phyloP scores from a whole-genome alignment of 2,888 invertebrate genomes.

The Cryptocephalus moraei region DNA sequence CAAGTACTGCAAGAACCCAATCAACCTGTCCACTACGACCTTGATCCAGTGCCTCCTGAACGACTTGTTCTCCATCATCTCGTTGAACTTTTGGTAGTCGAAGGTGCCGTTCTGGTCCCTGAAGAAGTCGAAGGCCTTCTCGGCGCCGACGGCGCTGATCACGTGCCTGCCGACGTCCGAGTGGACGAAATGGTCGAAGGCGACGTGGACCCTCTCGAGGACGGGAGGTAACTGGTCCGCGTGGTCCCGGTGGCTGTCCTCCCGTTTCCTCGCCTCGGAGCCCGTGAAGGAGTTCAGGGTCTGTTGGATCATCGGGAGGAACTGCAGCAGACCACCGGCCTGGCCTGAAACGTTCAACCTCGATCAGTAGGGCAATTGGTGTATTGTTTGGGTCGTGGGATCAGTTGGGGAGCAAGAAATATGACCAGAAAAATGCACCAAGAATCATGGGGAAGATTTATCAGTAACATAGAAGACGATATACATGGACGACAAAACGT shows the following conservation, averaged over 20 bases:
- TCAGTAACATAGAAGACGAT: too few relatives aligned
- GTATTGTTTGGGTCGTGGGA: not conserved
- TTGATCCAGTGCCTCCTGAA: slow-evolving; percentile 74
- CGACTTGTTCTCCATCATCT: slow-evolving; percentile 69
- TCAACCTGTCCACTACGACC: slow-evolving; percentile 61
- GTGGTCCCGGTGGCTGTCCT: slow-evolving; percentile 57
- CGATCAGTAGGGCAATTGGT: too few relatives aligned
- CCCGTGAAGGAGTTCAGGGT: slow-evolving; percentile 49
- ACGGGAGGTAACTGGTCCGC: slow-evolving; percentile 63
- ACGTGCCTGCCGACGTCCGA: slow-evolving; percentile 67
- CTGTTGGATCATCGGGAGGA: slow-evolving; percentile 59
- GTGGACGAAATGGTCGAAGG: slow-evolving; percentile 70
- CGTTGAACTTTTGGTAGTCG: slow-evolving; percentile 62
- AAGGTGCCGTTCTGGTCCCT: slow-evolving; percentile 58
- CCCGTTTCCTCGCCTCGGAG: slow-evolving; percentile 49
- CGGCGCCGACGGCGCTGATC: slow-evolving; percentile 63
- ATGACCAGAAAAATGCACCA: too few relatives aligned
- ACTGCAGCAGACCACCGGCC: slow-evolving; percentile 34
- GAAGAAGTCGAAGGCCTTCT: slow-evolving; percentile 57
- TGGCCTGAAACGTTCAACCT: not conserved
- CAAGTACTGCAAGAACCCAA: slow-evolving; percentile 61
- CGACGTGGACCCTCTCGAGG: slow-evolving; percentile 56
- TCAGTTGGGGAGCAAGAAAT: too few relatives aligned
- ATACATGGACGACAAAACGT: too few relatives aligned
- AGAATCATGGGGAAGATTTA: too few relatives aligned